phyloP scores from a whole-genome alignment of 2,888 invertebrate species.

The Dynastes tityus region DNA sequence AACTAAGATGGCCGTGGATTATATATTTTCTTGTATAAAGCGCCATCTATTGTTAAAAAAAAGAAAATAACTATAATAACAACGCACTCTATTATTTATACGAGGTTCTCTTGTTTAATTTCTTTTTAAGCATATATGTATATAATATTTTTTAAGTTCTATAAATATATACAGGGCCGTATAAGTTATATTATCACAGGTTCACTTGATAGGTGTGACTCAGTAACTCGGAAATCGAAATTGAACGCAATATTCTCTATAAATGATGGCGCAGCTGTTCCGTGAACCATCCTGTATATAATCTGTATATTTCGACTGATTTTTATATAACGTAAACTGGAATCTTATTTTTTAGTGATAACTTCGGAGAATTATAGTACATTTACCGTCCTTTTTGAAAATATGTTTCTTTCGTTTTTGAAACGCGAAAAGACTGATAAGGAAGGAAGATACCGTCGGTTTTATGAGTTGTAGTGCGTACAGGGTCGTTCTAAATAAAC shows the following conservation, averaged over 20 bases:
- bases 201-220: slow-evolving; percentile 11
- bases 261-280: slow-evolving; percentile 14
- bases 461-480: too few species aligned
- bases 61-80: neutral
- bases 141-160: slow-evolving; percentile 8
- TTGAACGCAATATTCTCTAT: neutral
- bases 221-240: neutral
- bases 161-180: slow-evolving; percentile 15
- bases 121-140: slow-evolving; percentile 1
- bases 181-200: neutral
- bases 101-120: slow-evolving; percentile 30
- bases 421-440: slow-evolving; percentile 30
- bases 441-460: neutral
- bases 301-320: slow-evolving; percentile 44
- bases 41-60: slow-evolving; percentile 16
- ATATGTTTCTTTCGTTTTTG: slow-evolving; percentile 41
- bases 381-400: slow-evolving; percentile 42
- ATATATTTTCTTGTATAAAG: slow-evolving; percentile 16
- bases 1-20: neutral
- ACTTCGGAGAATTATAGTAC: slow-evolving; percentile 38
- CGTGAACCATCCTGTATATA: slow-evolving; percentile 36
- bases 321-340: slow-evolving; percentile 14
- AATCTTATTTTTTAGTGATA: slow-evolving; percentile 44
- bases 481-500: too few species aligned
- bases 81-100: slow-evolving; percentile 10